Base-by-base conservation (phyloP, 2,888 invertebrate species). In the Pseudoips prasinana region DNA sequence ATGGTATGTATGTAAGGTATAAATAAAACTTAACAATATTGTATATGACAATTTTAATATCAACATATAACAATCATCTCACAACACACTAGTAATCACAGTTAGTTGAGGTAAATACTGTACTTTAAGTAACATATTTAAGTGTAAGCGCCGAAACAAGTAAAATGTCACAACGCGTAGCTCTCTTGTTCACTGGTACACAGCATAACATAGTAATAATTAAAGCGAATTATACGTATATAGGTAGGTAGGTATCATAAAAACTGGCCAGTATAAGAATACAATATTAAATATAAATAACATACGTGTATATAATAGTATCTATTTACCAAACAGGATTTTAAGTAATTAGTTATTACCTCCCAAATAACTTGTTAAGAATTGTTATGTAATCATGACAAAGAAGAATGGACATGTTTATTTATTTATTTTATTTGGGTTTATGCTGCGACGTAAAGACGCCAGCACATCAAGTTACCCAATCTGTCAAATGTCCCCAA, bases 41-140 rank as follows among this genome's bases (percentile, higher is more conserved):
- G 34, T 43, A 40, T 37, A 22, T 39, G 45, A 47, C 40, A 44
- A 42, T 44, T 57, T 51, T 48, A 39, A 45, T 46, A 54, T 62
- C 57, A 62, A 59, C 51, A 50, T 51, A 54, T 54, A 67, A 73
- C 59, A 75, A 69, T 55, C 56, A 43, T 67, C 55, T 75, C 73
- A 74, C 73, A 75, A 75, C 71, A 66, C 63, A 55, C 61, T 64
- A 53, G 49, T 53, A 68, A 87, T 87, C 87, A 87, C 87, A 87
- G 87, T 83, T 77, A 67, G 74, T 83, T 67, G 81, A 84, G 83
- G 83, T 84, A 85, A 85, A 84, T 83, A 80, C 73, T 74, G 73
- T 61, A 73, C 53, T 63, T 69, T 66, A 60, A 52, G 52, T 58
- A 61, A 55, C 54, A 47, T 58, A 55, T 48, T 43, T 48, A 46